These are phyloP conservation scores for Coccyzus lansbergi DNA, from an alignment of 2,797 vertebrate genomes.

Conservation along the genomic window DNA sequence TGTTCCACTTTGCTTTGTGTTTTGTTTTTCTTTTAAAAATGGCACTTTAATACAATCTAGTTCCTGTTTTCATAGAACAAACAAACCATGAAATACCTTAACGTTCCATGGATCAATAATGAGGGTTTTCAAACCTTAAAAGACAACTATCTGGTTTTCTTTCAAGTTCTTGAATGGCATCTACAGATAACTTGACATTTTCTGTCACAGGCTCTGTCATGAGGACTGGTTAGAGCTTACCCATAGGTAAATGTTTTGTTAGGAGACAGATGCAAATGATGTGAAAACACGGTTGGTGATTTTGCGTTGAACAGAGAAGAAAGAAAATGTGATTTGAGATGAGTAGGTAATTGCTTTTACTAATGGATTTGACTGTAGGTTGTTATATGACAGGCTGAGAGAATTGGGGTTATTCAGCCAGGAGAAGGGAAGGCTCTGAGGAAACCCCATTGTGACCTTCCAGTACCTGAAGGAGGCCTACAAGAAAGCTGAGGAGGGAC, in stretches of 20 bases:
- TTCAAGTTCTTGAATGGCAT: neutral
- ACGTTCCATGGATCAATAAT: neutral
- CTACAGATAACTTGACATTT: neutral
- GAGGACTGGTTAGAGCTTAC: neutral
- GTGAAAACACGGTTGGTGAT: neutral
- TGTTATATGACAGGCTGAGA: neutral
- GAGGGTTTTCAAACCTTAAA: constrained; percentile 19
- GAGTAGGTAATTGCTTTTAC: neutral
- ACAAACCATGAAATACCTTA: neutral
- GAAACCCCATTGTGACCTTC: too few relatives aligned
- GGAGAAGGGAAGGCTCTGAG: too few relatives aligned
- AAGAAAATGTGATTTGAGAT: neutral
- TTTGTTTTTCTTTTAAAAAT: neutral
- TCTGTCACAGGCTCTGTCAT: fast-evolving
- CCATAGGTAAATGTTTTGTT: neutral
- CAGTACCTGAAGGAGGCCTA: too few relatives aligned
- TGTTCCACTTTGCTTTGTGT: neutral
- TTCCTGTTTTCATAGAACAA: neutral
- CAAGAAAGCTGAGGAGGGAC: too few relatives aligned
- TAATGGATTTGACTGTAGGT: neutral
- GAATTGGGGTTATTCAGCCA: too few relatives aligned
- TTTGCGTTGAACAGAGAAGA: neutral
- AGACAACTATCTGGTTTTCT: neutral
- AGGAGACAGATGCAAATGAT: neutral
- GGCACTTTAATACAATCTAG: neutral